Evolutionary conservation across 2,888 invertebrate genomes (phyloP).

Genomic region (Lordiphosa fenestrarum): DNA sequence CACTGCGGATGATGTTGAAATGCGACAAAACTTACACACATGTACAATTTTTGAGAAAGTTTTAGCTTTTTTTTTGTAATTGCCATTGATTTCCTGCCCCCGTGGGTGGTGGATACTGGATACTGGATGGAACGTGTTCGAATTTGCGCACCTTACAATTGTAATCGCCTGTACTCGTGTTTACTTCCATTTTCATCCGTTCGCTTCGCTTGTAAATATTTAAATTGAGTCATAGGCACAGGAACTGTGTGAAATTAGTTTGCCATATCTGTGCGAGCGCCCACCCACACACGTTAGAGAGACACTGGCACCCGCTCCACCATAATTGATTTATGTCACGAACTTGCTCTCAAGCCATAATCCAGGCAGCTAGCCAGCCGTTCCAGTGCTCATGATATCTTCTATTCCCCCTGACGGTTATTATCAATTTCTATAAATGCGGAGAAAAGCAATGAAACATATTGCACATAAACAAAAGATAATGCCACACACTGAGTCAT

Average conservation of each 20-base stretch:
- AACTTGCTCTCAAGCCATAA: conserved; percentile 29
- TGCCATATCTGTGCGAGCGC: conserved; percentile 51
- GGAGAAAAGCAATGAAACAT: conserved; percentile 8
- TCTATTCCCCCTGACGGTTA: too few relatives aligned
- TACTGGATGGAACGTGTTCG: conserved; percentile 53
- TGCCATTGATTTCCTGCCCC: conserved; percentile 55
- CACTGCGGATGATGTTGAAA: conserved; percentile 1
- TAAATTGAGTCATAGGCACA: conserved; percentile 65
- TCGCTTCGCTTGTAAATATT: conserved; percentile 52
- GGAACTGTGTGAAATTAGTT: conserved; percentile 29
- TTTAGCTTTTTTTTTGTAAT: conserved; percentile 42
- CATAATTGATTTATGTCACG: conserved; percentile 63
- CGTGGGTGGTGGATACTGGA: conserved; percentile 29
- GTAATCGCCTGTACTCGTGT: conserved; percentile 43
- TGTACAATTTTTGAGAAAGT: conserved; percentile 6
- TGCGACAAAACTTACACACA: conserved; percentile 37
- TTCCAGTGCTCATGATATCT: too few relatives aligned
- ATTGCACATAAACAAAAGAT: conserved; percentile 37
- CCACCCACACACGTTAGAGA: conserved; percentile 17
- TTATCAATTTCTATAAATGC: conserved; percentile 16
- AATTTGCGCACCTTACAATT: conserved; percentile 48
- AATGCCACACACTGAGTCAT: conserved; percentile 55
- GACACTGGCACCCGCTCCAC: conserved; percentile 23
- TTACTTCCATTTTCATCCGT: conserved; percentile 45
- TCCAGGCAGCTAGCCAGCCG: too few relatives aligned